A percentile compares a stretch with the other conserved stretches of the same genome.
Evolutionary conservation across 2,888 invertebrate genomes (phyloP).

Genomic region (Biston betularia): DNA sequence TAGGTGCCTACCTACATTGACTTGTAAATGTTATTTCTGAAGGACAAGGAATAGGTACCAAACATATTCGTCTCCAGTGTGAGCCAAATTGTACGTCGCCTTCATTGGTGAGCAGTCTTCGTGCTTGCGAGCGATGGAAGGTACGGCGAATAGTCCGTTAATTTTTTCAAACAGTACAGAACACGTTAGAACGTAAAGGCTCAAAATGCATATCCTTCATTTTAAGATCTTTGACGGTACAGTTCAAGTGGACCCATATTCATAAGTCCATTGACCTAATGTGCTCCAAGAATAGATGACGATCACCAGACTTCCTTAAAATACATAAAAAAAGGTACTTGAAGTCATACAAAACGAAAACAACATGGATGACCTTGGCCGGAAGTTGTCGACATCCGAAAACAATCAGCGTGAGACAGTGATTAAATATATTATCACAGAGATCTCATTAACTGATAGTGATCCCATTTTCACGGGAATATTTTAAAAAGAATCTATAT

Average conservation of each 20-base stretch:
- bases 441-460: conserved; percentile 25
- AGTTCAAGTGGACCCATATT: conserved; percentile 42
- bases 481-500: conserved; percentile 47
- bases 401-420: conserved; percentile 14
- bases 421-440: conserved; percentile 14
- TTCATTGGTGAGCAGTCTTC: no score
- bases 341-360: conserved; percentile 5
- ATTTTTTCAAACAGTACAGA: not conserved
- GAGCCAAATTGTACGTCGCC: no score
- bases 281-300: conserved; percentile 37
- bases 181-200: not conserved
- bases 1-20: no score
- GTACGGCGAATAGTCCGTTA: no score
- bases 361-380: conserved; percentile 6
- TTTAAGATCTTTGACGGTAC: conserved; percentile 9
- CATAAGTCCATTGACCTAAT: conserved; percentile 41
- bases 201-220: not conserved
- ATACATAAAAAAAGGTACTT: conserved; percentile 1
- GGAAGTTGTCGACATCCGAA: conserved; percentile 15
- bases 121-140: no score
- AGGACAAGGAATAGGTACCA: no score
- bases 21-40: no score
- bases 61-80: no score
- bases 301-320: conserved; percentile 25
- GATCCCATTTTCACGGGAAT: conserved; percentile 29